Percentiles rank a stretch among this genome's conserved stretches.
Conservation (phyloP, 2,797 vertebrate species). For the Micromesistius poutassou region DNA sequence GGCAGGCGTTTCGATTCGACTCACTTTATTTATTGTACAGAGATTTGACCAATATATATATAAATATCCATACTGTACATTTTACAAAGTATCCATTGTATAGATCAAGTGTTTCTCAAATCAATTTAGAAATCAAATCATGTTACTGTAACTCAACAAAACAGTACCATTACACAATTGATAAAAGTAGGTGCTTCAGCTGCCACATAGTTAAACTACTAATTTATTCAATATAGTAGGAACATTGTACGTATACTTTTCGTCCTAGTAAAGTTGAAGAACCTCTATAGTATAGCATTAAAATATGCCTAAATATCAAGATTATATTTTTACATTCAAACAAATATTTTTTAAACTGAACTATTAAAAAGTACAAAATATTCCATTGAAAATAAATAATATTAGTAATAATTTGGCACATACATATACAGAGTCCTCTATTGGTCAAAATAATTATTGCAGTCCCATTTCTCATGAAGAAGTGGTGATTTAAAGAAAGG, state of each 20-base stretch:
- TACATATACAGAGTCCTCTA: constrained; percentile 48
- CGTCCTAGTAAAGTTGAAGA: neutral
- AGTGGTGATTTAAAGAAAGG: neutral
- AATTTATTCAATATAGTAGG: neutral
- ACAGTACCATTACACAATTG: constrained; percentile 33
- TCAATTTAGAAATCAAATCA: neutral
- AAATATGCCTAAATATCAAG: constrained; percentile 8
- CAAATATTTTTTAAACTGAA: constrained; percentile 14
- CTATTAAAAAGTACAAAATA: neutral
- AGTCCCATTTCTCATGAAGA: neutral
- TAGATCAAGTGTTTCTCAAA: neutral
- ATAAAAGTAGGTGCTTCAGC: constrained; percentile 27
- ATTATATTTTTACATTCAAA: constrained; percentile 24
- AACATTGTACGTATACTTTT: constrained; percentile 4
- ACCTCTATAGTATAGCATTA: constrained; percentile 1
- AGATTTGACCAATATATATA: neutral
- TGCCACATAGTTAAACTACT: neutral
- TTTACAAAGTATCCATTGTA: neutral
- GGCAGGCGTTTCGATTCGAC: neutral
- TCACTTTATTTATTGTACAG: neutral
- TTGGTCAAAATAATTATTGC: constrained; percentile 36
- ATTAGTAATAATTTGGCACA: neutral
- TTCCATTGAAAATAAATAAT: neutral
- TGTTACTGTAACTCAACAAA: constrained; percentile 10
- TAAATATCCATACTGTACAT: neutral